A percentile compares a stretch with the other conserved stretches of the same genome.
Conservation (phyloP, 2,888 invertebrate genomes). For the Vannuccia rotundouncinata region DNA sequence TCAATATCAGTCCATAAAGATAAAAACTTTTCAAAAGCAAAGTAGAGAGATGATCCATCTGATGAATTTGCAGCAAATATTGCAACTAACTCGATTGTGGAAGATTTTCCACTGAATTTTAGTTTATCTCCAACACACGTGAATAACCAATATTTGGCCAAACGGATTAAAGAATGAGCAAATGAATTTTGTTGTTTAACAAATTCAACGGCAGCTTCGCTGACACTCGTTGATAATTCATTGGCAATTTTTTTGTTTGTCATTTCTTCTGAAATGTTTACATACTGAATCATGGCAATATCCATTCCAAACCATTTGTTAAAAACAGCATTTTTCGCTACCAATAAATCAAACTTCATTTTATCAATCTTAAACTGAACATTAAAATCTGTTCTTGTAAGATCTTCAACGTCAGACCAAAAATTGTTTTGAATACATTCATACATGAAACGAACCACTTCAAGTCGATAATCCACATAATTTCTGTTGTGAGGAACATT, state of each 20-base stretch:
- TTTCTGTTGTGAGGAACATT: not conserved
- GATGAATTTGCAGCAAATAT: not conserved
- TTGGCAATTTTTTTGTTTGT: not conserved
- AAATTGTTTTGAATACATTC: not conserved
- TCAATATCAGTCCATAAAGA: not conserved
- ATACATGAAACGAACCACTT: not conserved
- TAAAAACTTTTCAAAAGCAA: constrained; percentile 2
- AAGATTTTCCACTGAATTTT: not conserved
- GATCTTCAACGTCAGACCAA: not conserved
- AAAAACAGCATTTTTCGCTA: not conserved
- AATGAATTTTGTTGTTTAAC: not conserved
- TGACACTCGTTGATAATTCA: not conserved
- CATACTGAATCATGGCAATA: not conserved
- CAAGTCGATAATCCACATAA: not conserved
- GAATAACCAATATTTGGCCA: constrained; percentile 3
- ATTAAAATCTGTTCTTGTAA: not conserved
- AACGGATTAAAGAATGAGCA: not conserved
- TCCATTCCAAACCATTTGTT: not conserved
- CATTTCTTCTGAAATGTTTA: not conserved
- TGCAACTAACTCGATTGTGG: not conserved
- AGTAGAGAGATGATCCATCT: not conserved
- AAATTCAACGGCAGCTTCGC: not conserved
- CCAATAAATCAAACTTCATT: not conserved
- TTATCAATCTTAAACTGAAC: not conserved
- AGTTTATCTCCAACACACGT: not conserved